Base-by-base conservation (phyloP, 2,113 vertebrate genomes). In the Cnemophilus loriae region DNA sequence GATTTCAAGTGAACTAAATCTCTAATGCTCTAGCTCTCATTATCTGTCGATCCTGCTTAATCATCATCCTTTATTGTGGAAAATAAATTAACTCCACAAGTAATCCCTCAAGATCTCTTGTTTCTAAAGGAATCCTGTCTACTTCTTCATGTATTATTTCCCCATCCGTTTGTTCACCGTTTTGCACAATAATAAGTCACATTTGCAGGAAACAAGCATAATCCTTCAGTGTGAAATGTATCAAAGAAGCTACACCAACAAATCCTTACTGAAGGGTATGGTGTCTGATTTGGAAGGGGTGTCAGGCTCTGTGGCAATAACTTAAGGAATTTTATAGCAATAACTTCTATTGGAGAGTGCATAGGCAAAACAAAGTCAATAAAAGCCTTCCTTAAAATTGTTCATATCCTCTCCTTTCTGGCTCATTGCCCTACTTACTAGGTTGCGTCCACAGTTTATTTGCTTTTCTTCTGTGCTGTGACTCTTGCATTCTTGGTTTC, bases 41-140 rank as follows among this genome's bases (percentile, higher is more conserved):
- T 87, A 70, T 90, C 65, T 87, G 59, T 80, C 88, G 83, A 46
- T 92, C 65, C 78, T 70, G 32, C 52, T 90, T 90, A 88, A 88
- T 94, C 79, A 74, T 70, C 33, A 60, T 50, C 55, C 76, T 90
- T 96, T 90, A 75, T 81, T 90, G 32, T 49, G 55, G 52, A 90
- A 96, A 94, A 95, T 84, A 88, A 93, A 96, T 92, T 84, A 92
- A 90, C 28, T 89, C 30, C n/a, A 50, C 67, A 90, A 93, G 80
- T 78, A 96, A 94, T 91, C 79, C 85, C 68, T 41, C 47, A 77
- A 67, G 71, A 91, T 74, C 59, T 74, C 33, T 77, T 67, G 2
- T 92, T 94, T 93, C 75, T 86, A 46, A 74, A 80, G 57, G 56
- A 94, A 90, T 84, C 33, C 35, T 81, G 46, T 79, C 27, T 74